Conservation (phyloP, 2,888 invertebrate species). For the Andrena marginata region DNA sequence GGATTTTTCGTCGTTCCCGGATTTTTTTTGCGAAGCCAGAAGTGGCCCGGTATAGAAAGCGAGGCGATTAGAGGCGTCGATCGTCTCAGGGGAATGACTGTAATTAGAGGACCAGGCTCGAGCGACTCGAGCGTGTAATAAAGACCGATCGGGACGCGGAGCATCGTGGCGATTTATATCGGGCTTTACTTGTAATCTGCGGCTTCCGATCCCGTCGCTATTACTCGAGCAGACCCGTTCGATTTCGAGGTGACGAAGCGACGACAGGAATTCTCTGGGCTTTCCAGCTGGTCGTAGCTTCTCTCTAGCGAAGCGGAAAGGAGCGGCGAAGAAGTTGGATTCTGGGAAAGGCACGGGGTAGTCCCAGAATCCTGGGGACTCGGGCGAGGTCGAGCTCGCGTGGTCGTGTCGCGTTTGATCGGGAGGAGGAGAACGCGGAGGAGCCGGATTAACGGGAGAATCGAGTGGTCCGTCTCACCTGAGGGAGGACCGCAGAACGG, state of each 20-base stretch:
- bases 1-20: constrained; percentile 27
- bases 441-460: constrained; percentile 70
- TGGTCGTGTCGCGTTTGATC: constrained; percentile 36
- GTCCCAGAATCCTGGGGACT: constrained; percentile 43
- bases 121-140: neutral
- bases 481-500: constrained; percentile 68
- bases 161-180: constrained; percentile 20
- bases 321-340: neutral
- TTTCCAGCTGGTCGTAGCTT: neutral
- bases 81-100: constrained; percentile 12
- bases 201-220: constrained; percentile 23
- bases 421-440: constrained; percentile 31
- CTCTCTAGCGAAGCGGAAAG: neutral
- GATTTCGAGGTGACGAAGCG: neutral
- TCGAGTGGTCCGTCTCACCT: constrained; percentile 59
- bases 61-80: neutral
- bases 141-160: neutral
- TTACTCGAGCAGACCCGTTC: neutral
- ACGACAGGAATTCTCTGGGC: too few relatives aligned
- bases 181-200: constrained; percentile 14
- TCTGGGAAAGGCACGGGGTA: neutral
- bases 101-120: constrained; percentile 32
- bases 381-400: constrained; percentile 51
- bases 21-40: constrained; percentile 39
- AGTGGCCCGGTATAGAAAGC: constrained; percentile 16